These are phyloP conservation scores for Margaritifera margaritifera DNA, from an alignment of 2,888 invertebrate genomes.

Conservation along the genomic window DNA sequence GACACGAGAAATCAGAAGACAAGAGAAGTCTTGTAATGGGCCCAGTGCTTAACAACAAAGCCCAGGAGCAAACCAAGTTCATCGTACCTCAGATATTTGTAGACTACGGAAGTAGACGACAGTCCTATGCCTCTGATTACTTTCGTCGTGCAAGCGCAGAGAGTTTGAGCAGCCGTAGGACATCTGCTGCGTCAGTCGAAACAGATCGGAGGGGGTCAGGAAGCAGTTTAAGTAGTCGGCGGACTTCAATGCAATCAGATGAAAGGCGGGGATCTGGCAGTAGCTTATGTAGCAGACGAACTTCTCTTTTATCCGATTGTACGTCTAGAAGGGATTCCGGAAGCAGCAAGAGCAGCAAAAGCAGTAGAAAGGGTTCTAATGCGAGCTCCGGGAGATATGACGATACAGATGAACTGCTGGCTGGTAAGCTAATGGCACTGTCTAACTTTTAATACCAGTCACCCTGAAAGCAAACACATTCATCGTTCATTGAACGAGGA, in stretches of 20 bases:
- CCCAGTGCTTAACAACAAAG: constrained; percentile 54
- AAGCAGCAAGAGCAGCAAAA: constrained; percentile 51
- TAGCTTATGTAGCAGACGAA: constrained; percentile 60
- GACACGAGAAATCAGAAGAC: constrained; percentile 53
- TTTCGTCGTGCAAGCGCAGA: constrained; percentile 48
- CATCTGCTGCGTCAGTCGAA: constrained; percentile 52
- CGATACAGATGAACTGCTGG: constrained; percentile 62
- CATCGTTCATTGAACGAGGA: not conserved
- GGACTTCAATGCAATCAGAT: constrained; percentile 63
- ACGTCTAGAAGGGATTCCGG: constrained; percentile 61
- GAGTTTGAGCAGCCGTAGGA: constrained; percentile 53
- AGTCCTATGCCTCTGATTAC: constrained; percentile 61
- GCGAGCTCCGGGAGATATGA: constrained; percentile 57
- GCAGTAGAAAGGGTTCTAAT: constrained; percentile 62
- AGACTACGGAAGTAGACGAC: constrained; percentile 64
- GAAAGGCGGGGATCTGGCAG: constrained; percentile 62
- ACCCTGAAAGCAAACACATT: not conserved
- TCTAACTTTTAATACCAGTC: not conserved
- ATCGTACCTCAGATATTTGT: constrained; percentile 68
- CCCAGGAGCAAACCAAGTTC: constrained; percentile 61
- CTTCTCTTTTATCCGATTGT: constrained; percentile 62
- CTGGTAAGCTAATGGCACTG: constrained; percentile 40
- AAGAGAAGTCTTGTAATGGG: constrained; percentile 59
- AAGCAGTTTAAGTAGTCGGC: constrained; percentile 60
- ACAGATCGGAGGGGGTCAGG: constrained; percentile 59